A percentile compares a stretch with the other conserved stretches of the same genome.
Conservation (phyloP, 2,113 vertebrate genomes). For the Sus scrofa region DNA sequence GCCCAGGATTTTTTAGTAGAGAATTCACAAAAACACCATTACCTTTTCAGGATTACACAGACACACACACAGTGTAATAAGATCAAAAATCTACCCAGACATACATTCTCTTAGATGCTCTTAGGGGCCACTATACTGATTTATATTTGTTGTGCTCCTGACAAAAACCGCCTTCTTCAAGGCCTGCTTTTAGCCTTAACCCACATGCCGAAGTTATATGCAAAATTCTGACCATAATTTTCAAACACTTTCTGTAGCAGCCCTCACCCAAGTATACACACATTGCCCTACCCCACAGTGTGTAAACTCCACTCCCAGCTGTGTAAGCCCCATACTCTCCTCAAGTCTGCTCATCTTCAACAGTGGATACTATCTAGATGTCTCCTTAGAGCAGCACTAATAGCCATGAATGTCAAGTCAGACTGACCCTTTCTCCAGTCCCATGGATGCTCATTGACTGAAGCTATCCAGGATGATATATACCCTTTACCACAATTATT, state of each 20-base stretch:
- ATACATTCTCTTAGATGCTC: neutral
- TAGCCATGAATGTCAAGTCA: neutral
- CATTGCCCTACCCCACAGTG: too few species aligned
- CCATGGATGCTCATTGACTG: neutral
- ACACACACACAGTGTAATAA: neutral
- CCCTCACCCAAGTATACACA: neutral
- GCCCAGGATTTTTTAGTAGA: neutral
- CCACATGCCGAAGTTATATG: neutral
- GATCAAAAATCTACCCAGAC: neutral
- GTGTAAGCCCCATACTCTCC: neutral
- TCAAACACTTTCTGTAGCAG: neutral
- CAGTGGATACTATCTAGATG: neutral
- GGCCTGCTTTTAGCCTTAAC: neutral
- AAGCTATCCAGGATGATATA: neutral
- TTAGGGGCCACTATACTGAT: neutral
- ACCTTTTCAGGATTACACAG: neutral
- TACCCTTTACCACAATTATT: neutral
- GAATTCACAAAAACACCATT: conserved; percentile 43
- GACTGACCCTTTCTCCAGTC: neutral
- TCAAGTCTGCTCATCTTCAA: neutral
- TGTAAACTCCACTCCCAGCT: neutral
- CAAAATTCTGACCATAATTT: neutral
- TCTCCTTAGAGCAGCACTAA: neutral
- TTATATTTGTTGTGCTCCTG: neutral
- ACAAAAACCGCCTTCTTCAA: neutral